Conservation (phyloP, 2,113 vertebrate genomes). For the Brachyhypopomus occidentalis region DNA sequence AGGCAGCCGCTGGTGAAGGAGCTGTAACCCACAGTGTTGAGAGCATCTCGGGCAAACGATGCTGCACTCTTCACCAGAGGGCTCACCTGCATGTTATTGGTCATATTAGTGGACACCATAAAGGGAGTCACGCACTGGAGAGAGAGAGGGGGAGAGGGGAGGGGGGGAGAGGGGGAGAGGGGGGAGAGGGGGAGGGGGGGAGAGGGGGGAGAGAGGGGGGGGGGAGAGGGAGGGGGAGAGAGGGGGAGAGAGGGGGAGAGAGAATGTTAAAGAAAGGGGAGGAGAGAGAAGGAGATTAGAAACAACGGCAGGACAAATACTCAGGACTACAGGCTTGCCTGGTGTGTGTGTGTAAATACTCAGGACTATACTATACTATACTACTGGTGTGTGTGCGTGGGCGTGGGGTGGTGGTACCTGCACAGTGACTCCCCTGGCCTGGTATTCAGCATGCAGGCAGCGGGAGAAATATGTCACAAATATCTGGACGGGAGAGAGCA, state of each 20-base stretch:
- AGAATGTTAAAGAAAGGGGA: too few relatives aligned
- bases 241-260: too few relatives aligned
- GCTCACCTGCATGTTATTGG: slow-evolving; percentile 11
- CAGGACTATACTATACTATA: too few relatives aligned
- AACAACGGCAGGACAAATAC: too few relatives aligned
- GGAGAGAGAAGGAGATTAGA: too few relatives aligned
- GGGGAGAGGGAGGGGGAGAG: too few relatives aligned
- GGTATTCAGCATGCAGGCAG: slow-evolving; percentile 74
- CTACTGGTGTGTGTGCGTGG: too few relatives aligned
- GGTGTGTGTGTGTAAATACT: too few relatives aligned
- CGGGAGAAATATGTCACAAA: slow-evolving; percentile 75
- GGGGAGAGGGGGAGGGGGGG: neutral
- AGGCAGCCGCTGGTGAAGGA: slow-evolving; percentile 73
- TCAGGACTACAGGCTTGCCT: too few relatives aligned
- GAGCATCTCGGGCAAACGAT: slow-evolving; percentile 66
- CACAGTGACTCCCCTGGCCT: slow-evolving; percentile 69
- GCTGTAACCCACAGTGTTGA: slow-evolving; percentile 78
- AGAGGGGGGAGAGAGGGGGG: neutral
- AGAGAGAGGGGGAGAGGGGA: slow-evolving; percentile 2
- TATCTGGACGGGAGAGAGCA: slow-evolving; percentile 55
- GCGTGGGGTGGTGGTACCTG: too few relatives aligned
- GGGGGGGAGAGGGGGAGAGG: neutral
- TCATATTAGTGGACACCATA: slow-evolving; percentile 77
- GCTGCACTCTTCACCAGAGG: slow-evolving; percentile 62
- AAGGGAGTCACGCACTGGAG: slow-evolving; percentile 73